Evolutionary conservation across 2,113 vertebrate genomes (phyloP).

Genomic region (Syrmaticus mikado): DNA sequence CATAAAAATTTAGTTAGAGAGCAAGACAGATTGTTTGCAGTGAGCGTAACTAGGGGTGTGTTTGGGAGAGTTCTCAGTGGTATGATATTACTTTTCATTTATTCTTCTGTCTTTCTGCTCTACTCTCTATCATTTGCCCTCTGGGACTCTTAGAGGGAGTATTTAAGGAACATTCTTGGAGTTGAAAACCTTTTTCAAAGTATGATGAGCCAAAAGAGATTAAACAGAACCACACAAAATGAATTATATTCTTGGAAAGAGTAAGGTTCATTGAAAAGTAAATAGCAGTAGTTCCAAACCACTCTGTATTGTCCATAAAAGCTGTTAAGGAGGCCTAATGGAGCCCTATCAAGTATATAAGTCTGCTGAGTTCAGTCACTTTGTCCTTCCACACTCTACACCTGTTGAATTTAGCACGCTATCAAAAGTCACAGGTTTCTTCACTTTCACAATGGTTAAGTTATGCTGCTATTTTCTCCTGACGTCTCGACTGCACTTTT

Average conservation of each 20-base stretch:
- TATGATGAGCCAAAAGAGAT: conserved; percentile 38
- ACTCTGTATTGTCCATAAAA: background rate
- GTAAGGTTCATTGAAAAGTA: background rate
- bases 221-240: background rate
- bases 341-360: background rate
- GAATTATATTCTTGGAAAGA: background rate
- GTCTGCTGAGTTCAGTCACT: background rate
- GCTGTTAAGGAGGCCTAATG: background rate
- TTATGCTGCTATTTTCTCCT: background rate
- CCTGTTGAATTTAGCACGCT: background rate
- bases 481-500: background rate
- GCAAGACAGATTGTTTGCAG: background rate
- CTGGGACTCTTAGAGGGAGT: background rate
- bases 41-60: background rate
- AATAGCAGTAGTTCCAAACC: background rate
- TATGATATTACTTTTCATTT: conserved; percentile 1
- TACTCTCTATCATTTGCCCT: background rate
- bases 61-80: background rate
- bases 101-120: background rate
- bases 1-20: background rate
- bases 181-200: conserved; percentile 36
- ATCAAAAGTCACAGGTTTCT: background rate
- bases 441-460: background rate
- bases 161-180: conserved; percentile 21
- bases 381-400: background rate